A percentile compares a stretch with the other conserved stretches of the same genome.
Evolutionary conservation across 2,797 vertebrate genomes (phyloP).

Genomic region (Macropus fuliginosus): DNA sequence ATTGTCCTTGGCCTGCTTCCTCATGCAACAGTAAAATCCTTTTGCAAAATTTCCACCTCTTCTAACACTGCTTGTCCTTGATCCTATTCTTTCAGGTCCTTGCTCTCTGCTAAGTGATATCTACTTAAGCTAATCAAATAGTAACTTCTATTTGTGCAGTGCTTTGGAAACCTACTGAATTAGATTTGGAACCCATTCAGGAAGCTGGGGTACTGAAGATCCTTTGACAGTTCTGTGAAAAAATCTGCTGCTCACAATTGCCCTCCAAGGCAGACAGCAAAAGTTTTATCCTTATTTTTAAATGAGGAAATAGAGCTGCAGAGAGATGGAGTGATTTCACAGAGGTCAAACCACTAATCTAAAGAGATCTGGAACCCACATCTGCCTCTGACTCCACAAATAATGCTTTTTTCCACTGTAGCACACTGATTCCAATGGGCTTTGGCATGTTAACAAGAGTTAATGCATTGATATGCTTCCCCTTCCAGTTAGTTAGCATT

Average conservation of each 20-base stretch:
- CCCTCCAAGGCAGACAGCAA: neutral
- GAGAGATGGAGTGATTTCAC: neutral
- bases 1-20: neutral
- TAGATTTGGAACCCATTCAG: neutral
- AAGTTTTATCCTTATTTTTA: neutral
- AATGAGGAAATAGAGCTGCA: neutral
- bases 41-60: neutral
- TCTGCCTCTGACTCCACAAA: neutral
- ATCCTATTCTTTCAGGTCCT: neutral
- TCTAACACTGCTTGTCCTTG: neutral
- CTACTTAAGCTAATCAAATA: neutral
- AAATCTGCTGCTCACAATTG: neutral
- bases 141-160: neutral
- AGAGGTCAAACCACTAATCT: neutral
- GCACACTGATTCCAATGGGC: neutral
- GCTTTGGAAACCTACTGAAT: neutral
- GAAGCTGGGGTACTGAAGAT: neutral
- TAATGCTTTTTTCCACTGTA: neutral
- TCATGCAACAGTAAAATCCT: neutral
- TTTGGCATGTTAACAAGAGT: neutral
- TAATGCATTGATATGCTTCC: neutral
- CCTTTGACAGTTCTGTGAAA: neutral
- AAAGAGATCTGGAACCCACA: neutral
- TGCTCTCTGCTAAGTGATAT: neutral
- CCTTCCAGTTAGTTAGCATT: conserved; percentile 6